Base-by-base conservation (phyloP, 2,797 vertebrate genomes). In the Ispidina picta region DNA sequence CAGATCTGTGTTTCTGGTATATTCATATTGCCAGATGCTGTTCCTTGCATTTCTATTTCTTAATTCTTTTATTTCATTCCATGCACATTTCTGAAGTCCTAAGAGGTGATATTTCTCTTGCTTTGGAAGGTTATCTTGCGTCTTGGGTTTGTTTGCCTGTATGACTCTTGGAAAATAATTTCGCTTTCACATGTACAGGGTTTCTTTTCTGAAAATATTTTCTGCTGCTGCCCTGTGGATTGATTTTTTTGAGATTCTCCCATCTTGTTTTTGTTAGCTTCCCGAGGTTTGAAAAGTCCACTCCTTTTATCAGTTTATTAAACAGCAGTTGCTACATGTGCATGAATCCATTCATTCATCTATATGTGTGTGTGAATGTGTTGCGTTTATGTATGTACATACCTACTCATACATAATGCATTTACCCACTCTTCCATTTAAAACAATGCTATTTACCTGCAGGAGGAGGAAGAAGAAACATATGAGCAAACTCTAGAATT, bases 401-500 rank as follows among this genome's bases (percentile, higher is more conserved):
- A 33, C 22, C 60, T 59, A 18, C 60, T 86, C 18, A 28, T 7
- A 3, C 29, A 9, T 62, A n/a, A 35, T 59, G 9, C 11, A 8
- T 85, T 92, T 86, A 23, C 33, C 31, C 75, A 21, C 44, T 66
- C 17, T 73, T 72, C 71, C 23, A 31, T 96, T 94, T 94, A 94
- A 96, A 96, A 94, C 86, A 74, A 92, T 97, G 28, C 74, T 96
- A 4, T 97, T 96, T 97, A 68, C 83, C 94, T 76, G 41, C 88
- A 99, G 98, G 99, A 99, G 96, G 99, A 99, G 88, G 99, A 99
- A 76, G 99, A 99, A 85, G 97, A 97, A 83, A 97, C 98, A 49
- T 99, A 98, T 73, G 99, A 99, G 86, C 98, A 99, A 97, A 99
- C 99, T 69, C 96, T 99, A 85, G 99, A 99, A 96, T 99, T 99